A percentile compares a stretch with the other conserved stretches of the same genome.
phyloP scores from a whole-genome alignment of 1,140 invertebrate genomes.

The Delia radicum region DNA sequence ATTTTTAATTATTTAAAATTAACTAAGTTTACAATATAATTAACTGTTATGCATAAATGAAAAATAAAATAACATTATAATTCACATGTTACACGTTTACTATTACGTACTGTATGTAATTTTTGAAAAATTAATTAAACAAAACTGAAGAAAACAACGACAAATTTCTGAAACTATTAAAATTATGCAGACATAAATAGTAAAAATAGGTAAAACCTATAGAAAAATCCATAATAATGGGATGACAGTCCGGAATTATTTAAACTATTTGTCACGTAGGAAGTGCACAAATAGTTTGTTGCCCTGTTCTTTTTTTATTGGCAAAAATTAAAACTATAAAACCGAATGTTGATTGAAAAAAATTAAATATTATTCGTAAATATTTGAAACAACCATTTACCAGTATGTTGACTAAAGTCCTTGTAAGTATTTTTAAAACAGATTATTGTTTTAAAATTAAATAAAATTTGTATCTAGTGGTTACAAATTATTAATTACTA shows the following conservation, averaged over 20 bases:
- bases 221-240: background rate
- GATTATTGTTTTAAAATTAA: background rate
- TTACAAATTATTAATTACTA: too few relatives aligned
- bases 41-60: too few relatives aligned
- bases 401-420: conserved; percentile 10
- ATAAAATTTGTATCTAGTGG: background rate
- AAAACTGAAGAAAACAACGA: background rate
- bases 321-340: conserved; percentile 14
- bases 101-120: background rate
- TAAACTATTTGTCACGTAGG: conserved; percentile 18
- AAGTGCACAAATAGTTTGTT: background rate
- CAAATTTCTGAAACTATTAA: background rate
- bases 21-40: too few relatives aligned
- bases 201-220: background rate
- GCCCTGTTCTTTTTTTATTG: background rate
- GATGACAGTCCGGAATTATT: background rate
- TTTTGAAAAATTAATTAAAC: too few relatives aligned
- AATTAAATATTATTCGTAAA: background rate
- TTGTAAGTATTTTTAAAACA: conserved; percentile 14
- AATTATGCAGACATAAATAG: background rate
- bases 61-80: background rate
- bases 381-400: background rate
- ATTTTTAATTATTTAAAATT: too few relatives aligned
- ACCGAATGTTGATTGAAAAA: background rate
- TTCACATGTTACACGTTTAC: background rate